Evolutionary conservation across 2,113 vertebrate genomes (phyloP).

Genomic region (Symphodus melops): DNA sequence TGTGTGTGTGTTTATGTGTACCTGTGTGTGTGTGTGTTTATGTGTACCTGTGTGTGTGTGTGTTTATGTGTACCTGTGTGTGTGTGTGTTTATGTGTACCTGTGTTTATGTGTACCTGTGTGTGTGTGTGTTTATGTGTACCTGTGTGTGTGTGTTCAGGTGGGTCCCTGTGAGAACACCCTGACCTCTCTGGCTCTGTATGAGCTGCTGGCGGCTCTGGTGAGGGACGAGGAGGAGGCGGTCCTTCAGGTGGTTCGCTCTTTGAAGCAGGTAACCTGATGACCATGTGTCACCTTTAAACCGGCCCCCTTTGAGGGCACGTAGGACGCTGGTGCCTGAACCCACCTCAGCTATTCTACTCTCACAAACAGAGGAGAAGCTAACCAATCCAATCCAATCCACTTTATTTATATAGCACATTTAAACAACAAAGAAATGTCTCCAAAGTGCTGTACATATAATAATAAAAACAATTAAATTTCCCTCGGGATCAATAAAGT

Average conservation of each 20-base stretch:
- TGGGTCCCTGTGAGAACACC: conserved; percentile 78
- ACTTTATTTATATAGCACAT: too few species aligned
- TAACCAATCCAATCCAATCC: too few species aligned
- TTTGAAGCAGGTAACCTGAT: conserved; percentile 88
- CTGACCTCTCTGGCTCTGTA: conserved; percentile 77
- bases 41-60: conserved; percentile 2
- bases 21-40: conserved; percentile 14
- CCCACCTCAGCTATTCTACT: too few species aligned
- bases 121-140: conserved; percentile 20
- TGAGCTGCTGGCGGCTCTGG: conserved; percentile 78
- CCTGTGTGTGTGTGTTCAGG: conserved; percentile 74
- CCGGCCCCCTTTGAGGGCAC: too few species aligned
- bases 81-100: background rate
- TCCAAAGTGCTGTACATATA: too few species aligned
- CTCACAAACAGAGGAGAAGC: too few species aligned
- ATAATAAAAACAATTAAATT: too few species aligned
- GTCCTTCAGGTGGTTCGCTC: conserved; percentile 75
- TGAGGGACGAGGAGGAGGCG: conserved; percentile 75
- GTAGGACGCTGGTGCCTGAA: too few species aligned
- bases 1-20: conserved; percentile 27
- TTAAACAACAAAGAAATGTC: too few species aligned
- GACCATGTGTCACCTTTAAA: too few species aligned
- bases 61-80: conserved; percentile 5
- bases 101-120: conserved; percentile 16
- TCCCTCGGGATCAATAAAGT: too few species aligned